Conservation (phyloP, 2,888 invertebrate species). For the Laspeyria flexula region DNA sequence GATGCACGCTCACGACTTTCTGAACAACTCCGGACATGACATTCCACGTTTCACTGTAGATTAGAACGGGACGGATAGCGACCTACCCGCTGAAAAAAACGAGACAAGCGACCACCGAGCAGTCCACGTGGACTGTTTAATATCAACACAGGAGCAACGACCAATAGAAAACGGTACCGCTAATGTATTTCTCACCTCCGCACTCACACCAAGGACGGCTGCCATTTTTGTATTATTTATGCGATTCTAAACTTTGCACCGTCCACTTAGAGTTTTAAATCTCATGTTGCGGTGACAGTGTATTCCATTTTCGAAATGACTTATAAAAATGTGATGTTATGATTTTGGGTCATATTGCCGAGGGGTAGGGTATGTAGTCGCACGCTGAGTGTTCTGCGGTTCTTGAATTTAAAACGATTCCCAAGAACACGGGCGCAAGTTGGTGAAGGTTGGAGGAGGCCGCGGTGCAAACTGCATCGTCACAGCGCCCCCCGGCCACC, state of each 20-base stretch:
- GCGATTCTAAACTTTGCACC: constrained; percentile 70
- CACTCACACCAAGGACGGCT: constrained; percentile 81
- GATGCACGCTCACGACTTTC: constrained; percentile 87
- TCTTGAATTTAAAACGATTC: constrained; percentile 86
- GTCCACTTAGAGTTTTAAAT: constrained; percentile 67
- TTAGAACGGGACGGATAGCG: constrained; percentile 84
- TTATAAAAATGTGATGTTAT: constrained; percentile 61
- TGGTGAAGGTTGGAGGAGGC: constrained; percentile 84
- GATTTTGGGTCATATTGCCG: constrained; percentile 65
- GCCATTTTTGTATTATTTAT: constrained; percentile 71
- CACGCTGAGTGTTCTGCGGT: constrained; percentile 72
- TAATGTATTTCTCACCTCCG: constrained; percentile 87
- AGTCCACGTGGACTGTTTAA: constrained; percentile 86
- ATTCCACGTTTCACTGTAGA: constrained; percentile 86
- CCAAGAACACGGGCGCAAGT: constrained; percentile 85
- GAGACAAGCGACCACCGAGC: constrained; percentile 81
- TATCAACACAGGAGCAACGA: constrained; percentile 85
- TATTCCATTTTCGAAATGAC: constrained; percentile 73
- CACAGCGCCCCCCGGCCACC: constrained; percentile 66
- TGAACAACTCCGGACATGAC: constrained; percentile 86
- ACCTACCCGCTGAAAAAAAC: constrained; percentile 80
- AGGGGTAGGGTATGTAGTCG: constrained; percentile 63
- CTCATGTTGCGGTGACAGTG: constrained; percentile 51
- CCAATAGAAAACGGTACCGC: constrained; percentile 86
- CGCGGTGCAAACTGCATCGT: constrained; percentile 85